A percentile compares a stretch with the other conserved stretches of the same genome.
Conservation (phyloP, 1,140 invertebrate genomes). For the Nasonia giraulti region DNA sequence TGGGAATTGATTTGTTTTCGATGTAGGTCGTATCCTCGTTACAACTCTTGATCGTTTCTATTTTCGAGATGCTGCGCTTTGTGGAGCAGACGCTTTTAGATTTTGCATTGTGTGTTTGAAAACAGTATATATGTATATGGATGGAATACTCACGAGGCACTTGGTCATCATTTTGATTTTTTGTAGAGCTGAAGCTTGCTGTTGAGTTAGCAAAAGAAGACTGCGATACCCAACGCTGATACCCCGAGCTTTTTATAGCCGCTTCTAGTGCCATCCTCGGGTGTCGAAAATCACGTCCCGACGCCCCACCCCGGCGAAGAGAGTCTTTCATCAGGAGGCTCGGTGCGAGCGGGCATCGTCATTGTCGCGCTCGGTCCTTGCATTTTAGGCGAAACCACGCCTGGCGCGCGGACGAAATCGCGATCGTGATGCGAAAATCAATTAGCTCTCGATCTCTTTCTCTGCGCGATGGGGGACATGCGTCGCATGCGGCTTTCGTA, state of each 20-base stretch:
- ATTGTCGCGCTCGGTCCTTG: neutral
- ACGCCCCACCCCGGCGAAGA: neutral
- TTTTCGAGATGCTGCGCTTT: neutral
- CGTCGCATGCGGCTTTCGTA: neutral
- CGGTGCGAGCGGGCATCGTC: neutral
- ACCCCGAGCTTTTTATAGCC: constrained; percentile 63
- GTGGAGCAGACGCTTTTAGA: too few relatives aligned
- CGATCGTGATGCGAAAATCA: constrained; percentile 54
- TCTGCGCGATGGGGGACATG: neutral
- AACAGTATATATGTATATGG: neutral
- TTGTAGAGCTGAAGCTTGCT: constrained; percentile 54
- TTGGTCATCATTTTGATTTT: constrained; percentile 78
- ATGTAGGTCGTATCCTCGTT: neutral
- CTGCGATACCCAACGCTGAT: constrained; percentile 65
- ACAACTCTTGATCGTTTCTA: neutral
- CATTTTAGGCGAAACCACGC: constrained; percentile 10
- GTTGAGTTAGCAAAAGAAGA: constrained; percentile 64
- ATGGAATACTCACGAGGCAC: constrained; percentile 73
- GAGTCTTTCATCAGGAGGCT: neutral
- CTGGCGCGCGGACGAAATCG: constrained; percentile 50
- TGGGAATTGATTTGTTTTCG: neutral
- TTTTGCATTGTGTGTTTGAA: too few relatives aligned
- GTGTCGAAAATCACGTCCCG: constrained; percentile 14
- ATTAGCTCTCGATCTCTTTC: neutral
- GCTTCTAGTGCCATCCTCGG: constrained; percentile 50